Evolutionary conservation across 2,113 vertebrate species (phyloP).

Genomic region (Lepidothrix coronata): DNA sequence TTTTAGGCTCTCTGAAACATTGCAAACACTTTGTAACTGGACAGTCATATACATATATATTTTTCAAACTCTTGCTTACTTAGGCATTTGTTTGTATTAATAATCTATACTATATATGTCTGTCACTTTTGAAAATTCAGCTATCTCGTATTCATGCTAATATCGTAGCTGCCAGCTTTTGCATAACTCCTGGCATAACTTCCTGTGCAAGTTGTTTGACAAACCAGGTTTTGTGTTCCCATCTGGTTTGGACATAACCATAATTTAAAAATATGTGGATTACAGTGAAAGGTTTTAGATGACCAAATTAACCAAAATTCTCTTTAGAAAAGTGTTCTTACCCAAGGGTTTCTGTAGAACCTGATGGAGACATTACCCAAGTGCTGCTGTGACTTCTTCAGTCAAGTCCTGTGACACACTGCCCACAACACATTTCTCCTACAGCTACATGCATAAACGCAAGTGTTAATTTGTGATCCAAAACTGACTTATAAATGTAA

Average conservation of each 20-base stretch:
- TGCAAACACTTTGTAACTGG: not conserved
- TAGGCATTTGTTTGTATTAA: not conserved
- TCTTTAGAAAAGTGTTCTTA: not conserved
- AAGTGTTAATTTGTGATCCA: not conserved
- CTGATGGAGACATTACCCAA: not conserved
- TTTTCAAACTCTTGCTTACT: not conserved
- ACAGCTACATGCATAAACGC: not conserved
- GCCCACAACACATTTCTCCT: not conserved
- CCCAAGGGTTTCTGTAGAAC: not conserved
- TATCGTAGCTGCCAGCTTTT: not conserved
- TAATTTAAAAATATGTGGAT: slow-evolving; percentile 5
- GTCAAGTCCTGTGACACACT: not conserved
- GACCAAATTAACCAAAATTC: not conserved
- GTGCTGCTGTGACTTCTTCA: not conserved
- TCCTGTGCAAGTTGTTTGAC: slow-evolving; percentile 13
- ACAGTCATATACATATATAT: not conserved
- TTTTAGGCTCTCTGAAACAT: not conserved
- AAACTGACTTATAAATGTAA: not conserved
- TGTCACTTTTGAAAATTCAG: not conserved
- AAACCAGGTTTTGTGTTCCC: not conserved
- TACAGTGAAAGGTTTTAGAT: not conserved
- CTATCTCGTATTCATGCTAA: not conserved
- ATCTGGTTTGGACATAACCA: not conserved
- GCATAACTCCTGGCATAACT: not conserved
- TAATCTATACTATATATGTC: not conserved